Percentiles rank a stretch among this genome's conserved stretches.
Evolutionary conservation across 2,113 vertebrate genomes (phyloP).

Genomic region (Lucifuga dentata): DNA sequence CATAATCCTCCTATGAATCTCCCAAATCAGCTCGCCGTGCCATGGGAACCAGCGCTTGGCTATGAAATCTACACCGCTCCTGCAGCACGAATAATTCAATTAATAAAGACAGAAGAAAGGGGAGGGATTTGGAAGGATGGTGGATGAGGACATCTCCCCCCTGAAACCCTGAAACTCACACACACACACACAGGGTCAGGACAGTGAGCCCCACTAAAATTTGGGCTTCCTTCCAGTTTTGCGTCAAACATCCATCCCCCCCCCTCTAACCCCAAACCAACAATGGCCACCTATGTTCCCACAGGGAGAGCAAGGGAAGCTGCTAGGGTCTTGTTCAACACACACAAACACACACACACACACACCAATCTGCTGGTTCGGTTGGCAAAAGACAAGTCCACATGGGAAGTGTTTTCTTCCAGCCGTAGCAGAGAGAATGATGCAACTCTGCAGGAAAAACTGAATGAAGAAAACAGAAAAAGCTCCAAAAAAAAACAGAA

Average conservation of each 20-base stretch:
- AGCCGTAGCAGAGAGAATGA: constrained; percentile 23
- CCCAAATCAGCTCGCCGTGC: constrained; percentile 4
- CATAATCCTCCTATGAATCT: constrained; percentile 31
- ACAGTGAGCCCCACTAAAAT: constrained; percentile 71
- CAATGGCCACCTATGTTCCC: constrained; percentile 86
- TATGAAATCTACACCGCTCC: constrained; percentile 43
- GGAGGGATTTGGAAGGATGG: constrained; percentile 19
- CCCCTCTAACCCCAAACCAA: constrained; percentile 61
- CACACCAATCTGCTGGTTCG: constrained; percentile 14
- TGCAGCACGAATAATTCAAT: constrained; percentile 61
- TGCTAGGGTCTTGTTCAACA: constrained; percentile 42
- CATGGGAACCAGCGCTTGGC: constrained; percentile 45
- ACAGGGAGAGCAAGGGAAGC: constrained; percentile 72
- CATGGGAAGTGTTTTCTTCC: constrained; percentile 41
- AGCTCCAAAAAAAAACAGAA: not conserved
- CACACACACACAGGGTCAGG: constrained; percentile 27
- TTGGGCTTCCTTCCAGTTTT: constrained; percentile 77
- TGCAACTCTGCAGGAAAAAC: constrained; percentile 29
- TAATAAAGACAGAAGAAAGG: constrained; percentile 35
- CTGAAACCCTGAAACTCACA: constrained; percentile 23
- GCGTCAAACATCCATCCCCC: constrained; percentile 62
- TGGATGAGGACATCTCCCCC: constrained; percentile 21
- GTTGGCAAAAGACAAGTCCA: constrained; percentile 25
- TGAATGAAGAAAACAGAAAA: constrained; percentile 48
- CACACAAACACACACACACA: constrained; percentile 42